Percentiles rank a stretch among this genome's conserved stretches.
Conservation (phyloP, 2,113 vertebrate genomes). For the Chaetops frenatus region DNA sequence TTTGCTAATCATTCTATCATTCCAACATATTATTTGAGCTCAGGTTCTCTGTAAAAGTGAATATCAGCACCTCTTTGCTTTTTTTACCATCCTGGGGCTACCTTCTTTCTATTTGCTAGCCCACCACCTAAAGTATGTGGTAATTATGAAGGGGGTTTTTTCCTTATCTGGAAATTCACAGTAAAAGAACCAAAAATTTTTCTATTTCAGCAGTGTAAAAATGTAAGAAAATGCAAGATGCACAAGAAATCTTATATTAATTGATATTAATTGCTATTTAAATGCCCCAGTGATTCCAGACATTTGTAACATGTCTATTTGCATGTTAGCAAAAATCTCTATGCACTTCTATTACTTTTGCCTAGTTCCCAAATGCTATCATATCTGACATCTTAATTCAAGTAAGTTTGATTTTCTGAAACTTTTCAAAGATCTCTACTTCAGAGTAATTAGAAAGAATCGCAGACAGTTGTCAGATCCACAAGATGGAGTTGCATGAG, state of each 20-base stretch:
- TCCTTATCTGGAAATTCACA: not conserved
- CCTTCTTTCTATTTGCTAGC: not conserved
- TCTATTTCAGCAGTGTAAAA: not conserved
- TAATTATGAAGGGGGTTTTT: not conserved
- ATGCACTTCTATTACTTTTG: not conserved
- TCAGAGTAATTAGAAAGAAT: not conserved
- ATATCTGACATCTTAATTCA: not conserved
- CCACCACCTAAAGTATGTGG: not conserved
- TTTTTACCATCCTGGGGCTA: not conserved
- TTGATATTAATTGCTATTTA: not conserved
- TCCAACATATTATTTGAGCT: not conserved
- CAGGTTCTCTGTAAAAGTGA: not conserved
- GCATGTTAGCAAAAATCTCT: not conserved
- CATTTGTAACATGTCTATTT: not conserved
- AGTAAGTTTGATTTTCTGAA: not conserved
- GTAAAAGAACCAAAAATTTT: not conserved
- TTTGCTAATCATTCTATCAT: not conserved
- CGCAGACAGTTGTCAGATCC: not conserved
- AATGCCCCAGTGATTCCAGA: not conserved
- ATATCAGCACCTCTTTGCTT: not conserved
- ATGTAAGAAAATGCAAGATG: not conserved
- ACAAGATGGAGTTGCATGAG: not conserved
- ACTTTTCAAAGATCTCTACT: not conserved
- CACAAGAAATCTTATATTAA: not conserved
- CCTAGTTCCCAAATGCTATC: not conserved